Evolutionary conservation across 2,797 vertebrate genomes (phyloP), one percentile per base, ranked within the genome.

Genomic region (Denticeps clupeoides): DNA sequence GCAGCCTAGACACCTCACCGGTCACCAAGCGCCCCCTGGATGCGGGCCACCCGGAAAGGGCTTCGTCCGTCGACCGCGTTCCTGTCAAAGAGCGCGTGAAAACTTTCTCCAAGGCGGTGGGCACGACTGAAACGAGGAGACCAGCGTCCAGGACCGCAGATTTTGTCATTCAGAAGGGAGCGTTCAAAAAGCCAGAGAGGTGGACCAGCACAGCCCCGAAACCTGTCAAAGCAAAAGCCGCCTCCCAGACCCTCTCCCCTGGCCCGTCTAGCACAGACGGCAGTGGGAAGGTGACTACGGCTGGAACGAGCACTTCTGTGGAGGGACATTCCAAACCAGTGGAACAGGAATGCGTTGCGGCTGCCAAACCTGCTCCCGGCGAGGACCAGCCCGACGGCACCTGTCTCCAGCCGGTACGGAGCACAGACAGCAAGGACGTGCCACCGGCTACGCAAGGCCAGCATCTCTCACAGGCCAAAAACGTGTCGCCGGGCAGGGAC

Each of bases 191-290:
- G n/a, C n/a, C n/a, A n/a, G n/a, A n/a, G n/a, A n/a, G n/a, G n/a
- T n/a, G n/a, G n/a, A n/a, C n/a, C n/a, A n/a, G n/a, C n/a, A n/a
- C n/a, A n/a, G n/a, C 32, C 35, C 32, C 15, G 2, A 32, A 35
- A 33, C 4, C 31, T 35, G 2, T 32, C 33, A 13, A 6, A 16
- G 15, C 15, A 16, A 32, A 19, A 19, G 2, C 13, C 16, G 3
- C 45, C 21, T n/a, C 22, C 62, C 65, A 49, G 13, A 8, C 61
- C 46, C 32, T 42, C 4, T 58, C 28, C 41, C 54, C 25, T 48
- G 64, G 59, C 71, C 72, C 53, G 27, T 45, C 57, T 47, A 33
- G 31, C 12, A 7, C 32, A 18, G 32, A 6, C 3, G 18, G 32
- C 32, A 16, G 13, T 16, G 15, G 18, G 7, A 9, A 15, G 2